A percentile compares a stretch with the other conserved stretches of the same genome.
These are phyloP conservation scores for Cryptocheilus praepositus DNA, from an alignment of 2,888 invertebrate species.

Conservation along the genomic window DNA sequence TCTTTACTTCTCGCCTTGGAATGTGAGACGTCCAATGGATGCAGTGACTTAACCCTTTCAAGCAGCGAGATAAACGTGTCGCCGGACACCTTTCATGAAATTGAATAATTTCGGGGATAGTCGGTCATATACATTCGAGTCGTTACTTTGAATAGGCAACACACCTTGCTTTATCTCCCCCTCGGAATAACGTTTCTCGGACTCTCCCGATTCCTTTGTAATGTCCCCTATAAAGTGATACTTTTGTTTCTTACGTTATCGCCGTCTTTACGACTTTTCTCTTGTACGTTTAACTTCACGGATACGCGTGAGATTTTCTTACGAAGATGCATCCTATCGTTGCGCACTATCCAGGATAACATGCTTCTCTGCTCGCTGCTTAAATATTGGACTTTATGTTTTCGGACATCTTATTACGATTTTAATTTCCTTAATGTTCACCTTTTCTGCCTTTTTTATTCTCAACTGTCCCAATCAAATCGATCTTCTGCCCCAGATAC, in stretches of 20 bases:
- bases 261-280: slow-evolving; percentile 7
- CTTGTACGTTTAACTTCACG: neutral
- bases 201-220: slow-evolving; percentile 27
- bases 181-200: slow-evolving; percentile 3
- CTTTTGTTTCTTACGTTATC: neutral
- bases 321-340: neutral
- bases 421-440: too few relatives aligned
- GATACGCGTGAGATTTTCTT: neutral
- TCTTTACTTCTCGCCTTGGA: slow-evolving; percentile 60
- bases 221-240: slow-evolving; percentile 24
- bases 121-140: slow-evolving; percentile 38
- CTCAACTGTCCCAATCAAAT: too few relatives aligned
- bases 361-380: too few relatives aligned
- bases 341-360: neutral
- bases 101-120: slow-evolving; percentile 58
- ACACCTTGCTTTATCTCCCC: slow-evolving; percentile 1
- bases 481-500: too few relatives aligned
- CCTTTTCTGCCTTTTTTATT: too few relatives aligned
- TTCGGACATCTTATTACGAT: too few relatives aligned
- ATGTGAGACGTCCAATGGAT: slow-evolving; percentile 45
- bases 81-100: slow-evolving; percentile 62
- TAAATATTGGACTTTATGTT: too few relatives aligned
- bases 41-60: slow-evolving; percentile 63
- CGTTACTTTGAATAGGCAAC: neutral
- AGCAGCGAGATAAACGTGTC: slow-evolving; percentile 65